These are phyloP conservation scores for Botia kubotai DNA, from an alignment of 2,797 vertebrate species.

Conservation along the genomic window DNA sequence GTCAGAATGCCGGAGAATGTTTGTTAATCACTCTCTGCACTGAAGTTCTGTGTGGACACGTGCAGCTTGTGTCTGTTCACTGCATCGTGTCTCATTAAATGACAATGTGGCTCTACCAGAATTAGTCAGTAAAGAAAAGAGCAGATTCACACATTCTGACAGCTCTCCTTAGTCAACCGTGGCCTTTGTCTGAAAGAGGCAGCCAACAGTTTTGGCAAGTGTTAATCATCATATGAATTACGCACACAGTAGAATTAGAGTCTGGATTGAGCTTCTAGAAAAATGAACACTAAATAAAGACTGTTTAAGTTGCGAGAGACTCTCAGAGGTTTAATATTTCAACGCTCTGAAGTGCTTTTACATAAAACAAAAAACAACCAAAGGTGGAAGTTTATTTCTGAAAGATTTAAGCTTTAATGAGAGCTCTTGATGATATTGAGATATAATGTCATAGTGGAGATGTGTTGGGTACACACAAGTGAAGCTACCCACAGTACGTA, in stretches of 20 bases:
- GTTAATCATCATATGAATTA: slow-evolving; percentile 50
- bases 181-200: slow-evolving; percentile 30
- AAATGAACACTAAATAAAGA: slow-evolving; percentile 31
- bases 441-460: no score
- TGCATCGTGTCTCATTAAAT: slow-evolving; percentile 2
- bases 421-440: no score
- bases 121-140: slow-evolving; percentile 7
- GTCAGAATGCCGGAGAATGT: slow-evolving; percentile 18
- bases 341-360: no score
- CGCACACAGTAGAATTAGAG: slow-evolving; percentile 37
- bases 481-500: no score
- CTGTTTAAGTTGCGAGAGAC: slow-evolving; percentile 16
- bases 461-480: no score
- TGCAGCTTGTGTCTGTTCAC: not conserved
- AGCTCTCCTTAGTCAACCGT: slow-evolving; percentile 13
- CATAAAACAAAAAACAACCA: no score
- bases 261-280: slow-evolving; percentile 36
- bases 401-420: no score
- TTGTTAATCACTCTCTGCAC: not conserved
- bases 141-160: not conserved
- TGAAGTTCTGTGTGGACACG: not conserved
- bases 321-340: not conserved
- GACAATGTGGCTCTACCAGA: slow-evolving; percentile 21
- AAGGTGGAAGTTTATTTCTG: no score
- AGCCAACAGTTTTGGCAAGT: slow-evolving; percentile 50